These are phyloP conservation scores for Panulirus ornatus DNA, from an alignment of 1,140 invertebrate species.

Conservation along the genomic window DNA sequence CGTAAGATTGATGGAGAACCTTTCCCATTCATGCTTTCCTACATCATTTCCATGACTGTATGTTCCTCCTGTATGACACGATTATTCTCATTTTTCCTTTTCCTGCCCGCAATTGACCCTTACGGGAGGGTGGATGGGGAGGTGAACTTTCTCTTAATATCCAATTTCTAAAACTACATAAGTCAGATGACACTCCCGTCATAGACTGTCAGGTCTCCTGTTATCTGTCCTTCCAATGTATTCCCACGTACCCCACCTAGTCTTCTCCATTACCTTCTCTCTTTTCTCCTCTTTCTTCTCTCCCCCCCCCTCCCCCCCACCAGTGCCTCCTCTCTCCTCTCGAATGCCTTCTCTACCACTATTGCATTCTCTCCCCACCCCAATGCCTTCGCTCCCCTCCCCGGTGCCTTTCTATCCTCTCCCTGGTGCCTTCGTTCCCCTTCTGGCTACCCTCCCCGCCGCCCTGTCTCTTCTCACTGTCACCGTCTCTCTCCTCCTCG, in stretches of 20 bases:
- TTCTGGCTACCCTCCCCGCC: neutral
- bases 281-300: neutral
- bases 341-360: constrained; percentile 5
- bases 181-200: no score
- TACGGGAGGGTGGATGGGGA: no score
- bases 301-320: neutral
- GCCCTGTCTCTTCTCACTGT: neutral
- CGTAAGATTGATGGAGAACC: no score
- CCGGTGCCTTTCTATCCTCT: neutral
- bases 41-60: no score
- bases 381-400: constrained; percentile 6
- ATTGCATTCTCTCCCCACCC: neutral
- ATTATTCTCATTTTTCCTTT: no score
- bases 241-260: constrained; percentile 6
- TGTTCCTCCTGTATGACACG: no score
- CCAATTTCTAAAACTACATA: no score
- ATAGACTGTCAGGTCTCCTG: no score
- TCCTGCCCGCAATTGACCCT: no score
- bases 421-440: constrained; percentile 8
- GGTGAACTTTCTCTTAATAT: no score
- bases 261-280: neutral
- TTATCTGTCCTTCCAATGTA: no score
- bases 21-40: no score
- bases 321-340: neutral
- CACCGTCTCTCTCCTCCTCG: neutral